Percentiles rank a stretch among this genome's conserved stretches.
phyloP scores from a whole-genome alignment of 2,113 vertebrate species.

The Burhinus bistriatus region DNA sequence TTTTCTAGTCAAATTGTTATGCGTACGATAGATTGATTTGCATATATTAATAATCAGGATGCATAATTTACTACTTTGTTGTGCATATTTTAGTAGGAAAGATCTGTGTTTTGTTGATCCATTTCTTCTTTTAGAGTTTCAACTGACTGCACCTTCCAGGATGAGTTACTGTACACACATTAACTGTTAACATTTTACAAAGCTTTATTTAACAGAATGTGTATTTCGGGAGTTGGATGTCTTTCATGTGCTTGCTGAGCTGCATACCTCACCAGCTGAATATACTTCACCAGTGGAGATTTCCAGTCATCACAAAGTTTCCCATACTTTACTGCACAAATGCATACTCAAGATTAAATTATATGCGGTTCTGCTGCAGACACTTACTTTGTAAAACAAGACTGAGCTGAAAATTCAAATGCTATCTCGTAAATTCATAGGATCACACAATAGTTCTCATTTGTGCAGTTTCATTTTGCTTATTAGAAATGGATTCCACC shows the following conservation, averaged over 20 bases:
- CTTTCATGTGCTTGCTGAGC: neutral
- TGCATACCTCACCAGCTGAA: neutral
- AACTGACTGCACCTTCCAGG: neutral
- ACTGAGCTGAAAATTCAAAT: neutral
- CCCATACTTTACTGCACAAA: neutral
- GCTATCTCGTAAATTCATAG: neutral
- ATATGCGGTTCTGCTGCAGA: neutral
- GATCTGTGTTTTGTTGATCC: neutral
- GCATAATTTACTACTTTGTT: constrained; percentile 42
- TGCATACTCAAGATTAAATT: neutral
- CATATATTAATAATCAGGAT: constrained; percentile 38
- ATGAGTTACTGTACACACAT: neutral
- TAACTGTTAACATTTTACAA: neutral
- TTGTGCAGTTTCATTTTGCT: neutral
- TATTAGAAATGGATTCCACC: neutral
- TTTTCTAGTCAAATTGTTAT: constrained; percentile 59
- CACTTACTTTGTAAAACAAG: neutral
- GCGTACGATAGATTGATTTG: constrained; percentile 26
- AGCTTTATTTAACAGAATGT: neutral
- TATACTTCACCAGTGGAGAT: neutral
- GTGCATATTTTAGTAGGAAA: constrained; percentile 46
- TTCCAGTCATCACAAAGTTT: neutral
- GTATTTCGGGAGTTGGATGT: neutral
- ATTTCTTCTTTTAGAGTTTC: constrained; percentile 25
- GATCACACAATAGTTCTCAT: neutral